A percentile compares a stretch with the other conserved stretches of the same genome.
Evolutionary conservation across 2,888 invertebrate genomes (phyloP).

Genomic region (Campopleginae sp.): DNA sequence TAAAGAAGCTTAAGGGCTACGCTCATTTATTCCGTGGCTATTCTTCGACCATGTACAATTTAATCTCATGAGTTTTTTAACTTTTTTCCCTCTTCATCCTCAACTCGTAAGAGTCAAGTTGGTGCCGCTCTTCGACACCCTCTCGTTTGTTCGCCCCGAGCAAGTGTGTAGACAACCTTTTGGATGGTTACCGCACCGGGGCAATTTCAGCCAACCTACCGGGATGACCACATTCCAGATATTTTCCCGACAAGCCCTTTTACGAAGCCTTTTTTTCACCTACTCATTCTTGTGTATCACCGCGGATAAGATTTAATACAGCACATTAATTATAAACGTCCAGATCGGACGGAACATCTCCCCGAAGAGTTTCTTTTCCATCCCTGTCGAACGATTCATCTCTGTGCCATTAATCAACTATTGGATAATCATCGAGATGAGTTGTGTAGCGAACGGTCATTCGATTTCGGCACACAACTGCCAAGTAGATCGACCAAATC

Average conservation of each 20-base stretch:
- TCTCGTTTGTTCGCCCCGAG: slow-evolving; percentile 53
- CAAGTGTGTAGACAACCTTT: slow-evolving; percentile 62
- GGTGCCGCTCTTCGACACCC: slow-evolving; percentile 59
- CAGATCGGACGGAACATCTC: neutral
- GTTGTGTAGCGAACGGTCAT: neutral
- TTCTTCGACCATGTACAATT: slow-evolving; percentile 39
- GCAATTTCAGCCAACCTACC: slow-evolving; percentile 45
- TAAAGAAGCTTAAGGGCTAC: slow-evolving; percentile 44
- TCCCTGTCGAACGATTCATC: slow-evolving; percentile 27
- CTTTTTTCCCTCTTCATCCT: neutral
- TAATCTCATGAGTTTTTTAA: slow-evolving; percentile 43
- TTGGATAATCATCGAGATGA: slow-evolving; percentile 41
- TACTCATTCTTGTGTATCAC: slow-evolving; percentile 9
- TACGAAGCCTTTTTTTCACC: slow-evolving; percentile 37
- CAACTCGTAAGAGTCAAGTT: slow-evolving; percentile 30
- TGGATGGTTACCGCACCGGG: slow-evolving; percentile 50
- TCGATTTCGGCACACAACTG: neutral
- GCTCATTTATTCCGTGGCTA: slow-evolving; percentile 37
- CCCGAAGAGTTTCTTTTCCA: slow-evolving; percentile 34
- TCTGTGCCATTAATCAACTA: slow-evolving; percentile 35
- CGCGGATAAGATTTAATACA: slow-evolving; percentile 30
- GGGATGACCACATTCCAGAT: slow-evolving; percentile 63
- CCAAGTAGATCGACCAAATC: neutral
- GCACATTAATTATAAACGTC: slow-evolving; percentile 61
- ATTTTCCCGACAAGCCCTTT: slow-evolving; percentile 56